Base-by-base conservation (phyloP, 2,888 invertebrate species). In the Bellardia pandia region DNA sequence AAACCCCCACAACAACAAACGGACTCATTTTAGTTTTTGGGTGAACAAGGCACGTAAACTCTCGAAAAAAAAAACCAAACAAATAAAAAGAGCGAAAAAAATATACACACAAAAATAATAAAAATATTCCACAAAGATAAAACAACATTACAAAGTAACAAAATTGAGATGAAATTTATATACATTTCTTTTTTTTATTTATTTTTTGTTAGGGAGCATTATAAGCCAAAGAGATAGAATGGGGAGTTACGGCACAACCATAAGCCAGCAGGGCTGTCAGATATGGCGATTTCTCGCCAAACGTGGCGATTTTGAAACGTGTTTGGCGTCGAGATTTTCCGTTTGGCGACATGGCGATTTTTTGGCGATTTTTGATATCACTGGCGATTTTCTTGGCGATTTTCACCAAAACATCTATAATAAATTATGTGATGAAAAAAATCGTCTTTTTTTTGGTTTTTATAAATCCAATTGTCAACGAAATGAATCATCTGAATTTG, bases 131-230 rank as follows among this genome's bases (percentile, higher is more conserved):
- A 45, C 42, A 58, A 62, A 51, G 16, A 23, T 60, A 58, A 37
- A n/a, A 68, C 3, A 75, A 82, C 58, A 71, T 62, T 23, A 71
- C 77, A 83, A 78, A 66, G 71, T 84, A 85, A 74, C 78, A 85
- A 79, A 79, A 60, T 69, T 74, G 58, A 68, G 58, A 78, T 78
- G 68, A 74, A 66, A 79, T 79, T 77, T 72, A 42, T 84, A 16
- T 51, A 62, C 16, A 14, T 5, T 58, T 56, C 56, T 23, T 53
- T 42, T 58, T 9, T 23, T 48, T 14, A 0, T 11, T 45, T 42
- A 11, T 45, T 45, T 45, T 16, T 3, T 16, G 16, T 48, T 8
- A 45, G 7, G 9, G 14, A 33, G 8, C n/a, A 53, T 37, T n/a
- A 51, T 2, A 37, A 56, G 6, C 5, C 5, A 2, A 51, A 16